Evolutionary conservation across 92 coral and sea anemone genomes (phyloP), one percentile per base, ranked within the genome.

Genomic region (Virgularia gustaviana): DNA sequence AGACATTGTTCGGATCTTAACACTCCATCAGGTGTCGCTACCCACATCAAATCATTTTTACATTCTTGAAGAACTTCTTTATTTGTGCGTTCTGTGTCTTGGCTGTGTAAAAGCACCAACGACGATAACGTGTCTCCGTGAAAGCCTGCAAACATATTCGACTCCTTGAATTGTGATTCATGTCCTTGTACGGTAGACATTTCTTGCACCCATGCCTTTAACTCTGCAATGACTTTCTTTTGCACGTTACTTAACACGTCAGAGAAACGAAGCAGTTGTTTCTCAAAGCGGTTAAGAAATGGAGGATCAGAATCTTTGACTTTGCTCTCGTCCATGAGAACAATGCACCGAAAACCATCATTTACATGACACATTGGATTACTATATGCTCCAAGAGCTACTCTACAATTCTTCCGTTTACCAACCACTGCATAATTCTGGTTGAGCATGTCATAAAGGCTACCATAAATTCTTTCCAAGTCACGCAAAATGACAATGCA

Each of bases 301-400:
- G 98, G 98, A 0, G 98, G 98, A 49, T 92, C 98, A 16, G 96
- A 81, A 71, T 77, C 84, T 37, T 92, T 92, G 27, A 92, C 91
- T 68, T 88, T 89, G 64, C 72, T 70, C 66, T 92, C 85, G 49
- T 92, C 98, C 10, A 89, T 84, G 55, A 92, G 83, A 58, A 92
- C 98, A 57, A 92, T 84, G 55, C 98, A 92, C 23, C 98, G 88
- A 63, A 92, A 92, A 11, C 92, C 96, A 23, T 92, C 98, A 74
- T 92, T 89, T 10, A 92, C 98, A 60, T 92, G 98, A 63, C 98
- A 92, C 92, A 92, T 86, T 4, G 98, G 98, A 51, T 92, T 92
- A 70, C 98, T 92, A 73, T 80, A 92, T 12, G 98, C 90, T 13
- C 98, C 98, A 6, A 92, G 90, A 1, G 98, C 98, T 43, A 92